These are phyloP conservation scores for Montifringilla adamsi DNA, from an alignment of 2,113 vertebrate species.

Conservation along the genomic window DNA sequence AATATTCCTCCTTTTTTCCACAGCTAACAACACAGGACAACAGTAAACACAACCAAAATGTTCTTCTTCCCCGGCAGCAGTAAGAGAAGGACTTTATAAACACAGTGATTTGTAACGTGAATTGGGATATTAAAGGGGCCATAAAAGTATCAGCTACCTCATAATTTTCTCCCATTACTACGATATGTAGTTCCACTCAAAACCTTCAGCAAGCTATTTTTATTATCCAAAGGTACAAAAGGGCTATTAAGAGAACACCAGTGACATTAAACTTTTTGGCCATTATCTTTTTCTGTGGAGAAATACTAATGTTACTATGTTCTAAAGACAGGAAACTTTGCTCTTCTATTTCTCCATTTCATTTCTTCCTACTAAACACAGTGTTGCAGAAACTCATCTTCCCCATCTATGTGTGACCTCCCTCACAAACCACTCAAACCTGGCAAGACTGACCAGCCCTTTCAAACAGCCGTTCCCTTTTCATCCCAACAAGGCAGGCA, in stretches of 20 bases:
- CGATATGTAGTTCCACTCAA: not conserved
- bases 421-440: not conserved
- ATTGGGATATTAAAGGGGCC: not conserved
- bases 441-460: not conserved
- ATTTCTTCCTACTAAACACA: not conserved
- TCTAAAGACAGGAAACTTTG: not conserved
- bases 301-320: not conserved
- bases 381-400: not conserved
- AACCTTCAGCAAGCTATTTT: not conserved
- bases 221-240: not conserved
- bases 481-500: not conserved
- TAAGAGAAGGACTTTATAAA: not conserved
- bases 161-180: not conserved
- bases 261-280: not conserved
- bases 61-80: not conserved
- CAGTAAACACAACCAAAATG: not conserved
- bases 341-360: not conserved
- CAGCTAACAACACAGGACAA: not conserved
- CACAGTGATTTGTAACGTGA: not conserved
- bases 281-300: not conserved
- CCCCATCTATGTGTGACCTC: fast-evolving
- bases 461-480: not conserved
- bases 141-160: not conserved
- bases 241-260: not conserved
- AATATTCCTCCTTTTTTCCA: not conserved